Percentiles rank a stretch among this genome's conserved stretches.
These are phyloP conservation scores for Taurulus bubalis DNA, from an alignment of 2,113 vertebrate species.

Conservation along the genomic window DNA sequence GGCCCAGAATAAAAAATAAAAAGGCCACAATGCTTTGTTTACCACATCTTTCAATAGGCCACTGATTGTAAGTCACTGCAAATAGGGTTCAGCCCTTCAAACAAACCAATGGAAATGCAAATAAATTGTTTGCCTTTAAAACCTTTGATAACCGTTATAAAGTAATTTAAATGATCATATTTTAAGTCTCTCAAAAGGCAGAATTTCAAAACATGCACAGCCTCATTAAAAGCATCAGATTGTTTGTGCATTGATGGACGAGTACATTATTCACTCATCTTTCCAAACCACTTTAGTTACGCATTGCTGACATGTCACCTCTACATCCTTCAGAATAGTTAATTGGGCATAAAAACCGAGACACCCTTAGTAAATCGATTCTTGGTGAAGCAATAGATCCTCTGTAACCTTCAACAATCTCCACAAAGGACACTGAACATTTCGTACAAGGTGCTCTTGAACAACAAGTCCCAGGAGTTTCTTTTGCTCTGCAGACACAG, in stretches of 20 bases:
- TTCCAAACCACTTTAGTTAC: constrained; percentile 38
- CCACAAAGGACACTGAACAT: constrained; percentile 3
- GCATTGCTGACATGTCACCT: constrained; percentile 36
- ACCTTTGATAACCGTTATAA: background rate
- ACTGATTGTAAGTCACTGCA: background rate
- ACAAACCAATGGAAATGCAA: constrained; percentile 9
- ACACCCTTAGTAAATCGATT: constrained; percentile 18
- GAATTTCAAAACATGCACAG: background rate
- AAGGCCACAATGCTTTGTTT: background rate
- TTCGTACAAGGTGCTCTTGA: constrained; percentile 35
- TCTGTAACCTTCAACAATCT: constrained; percentile 18
- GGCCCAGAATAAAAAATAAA: background rate
- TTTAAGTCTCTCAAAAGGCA: background rate
- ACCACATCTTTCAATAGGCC: background rate
- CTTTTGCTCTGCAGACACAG: background rate
- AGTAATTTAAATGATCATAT: background rate
- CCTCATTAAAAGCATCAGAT: constrained; percentile 11
- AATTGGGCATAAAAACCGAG: constrained; percentile 38
- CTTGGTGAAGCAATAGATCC: constrained; percentile 29
- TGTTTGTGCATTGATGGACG: constrained; percentile 15
- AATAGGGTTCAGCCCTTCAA: fast-evolving
- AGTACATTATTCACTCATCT: constrained; percentile 43
- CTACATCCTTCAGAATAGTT: constrained; percentile 31
- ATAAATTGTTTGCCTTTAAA: background rate
- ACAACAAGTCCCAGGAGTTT: constrained; percentile 1